A percentile compares a stretch with the other conserved stretches of the same genome.
Conservation (phyloP, 2,888 invertebrate genomes). For the Cephus nigrinus region DNA sequence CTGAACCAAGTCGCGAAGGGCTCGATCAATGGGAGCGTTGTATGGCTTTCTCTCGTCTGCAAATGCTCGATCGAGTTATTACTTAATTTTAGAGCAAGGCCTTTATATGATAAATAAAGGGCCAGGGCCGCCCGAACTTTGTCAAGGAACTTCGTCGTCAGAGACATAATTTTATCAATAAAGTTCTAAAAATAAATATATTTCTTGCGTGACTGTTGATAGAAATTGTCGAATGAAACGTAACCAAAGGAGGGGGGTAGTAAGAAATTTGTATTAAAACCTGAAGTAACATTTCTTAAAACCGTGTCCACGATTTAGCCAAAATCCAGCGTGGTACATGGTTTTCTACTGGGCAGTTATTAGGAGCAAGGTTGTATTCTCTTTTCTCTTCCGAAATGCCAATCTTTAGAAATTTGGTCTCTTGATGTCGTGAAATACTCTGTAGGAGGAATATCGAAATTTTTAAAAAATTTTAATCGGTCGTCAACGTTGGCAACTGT, state of each 20-base stretch:
- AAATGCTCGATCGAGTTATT: slow-evolving; percentile 25
- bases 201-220: not conserved
- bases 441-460: no score
- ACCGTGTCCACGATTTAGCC: not conserved
- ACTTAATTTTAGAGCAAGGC: slow-evolving; percentile 10
- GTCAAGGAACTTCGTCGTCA: slow-evolving; percentile 8
- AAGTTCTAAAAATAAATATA: slow-evolving; percentile 31
- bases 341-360: no score
- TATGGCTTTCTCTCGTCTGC: no score
- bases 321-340: slow-evolving; percentile 22
- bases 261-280: slow-evolving; percentile 19
- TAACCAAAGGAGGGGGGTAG: not conserved
- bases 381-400: no score
- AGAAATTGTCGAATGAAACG: not conserved
- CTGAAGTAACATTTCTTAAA: slow-evolving; percentile 22
- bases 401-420: no score
- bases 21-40: no score
- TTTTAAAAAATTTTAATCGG: no score
- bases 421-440: no score
- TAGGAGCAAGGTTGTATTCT: no score
- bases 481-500: no score
- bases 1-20: no score
- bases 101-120: not conserved
- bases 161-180: slow-evolving; percentile 47
- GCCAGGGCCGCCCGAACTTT: not conserved